phyloP scores from a whole-genome alignment of 2,888 invertebrate species.

The Lithophane semibrunnea region DNA sequence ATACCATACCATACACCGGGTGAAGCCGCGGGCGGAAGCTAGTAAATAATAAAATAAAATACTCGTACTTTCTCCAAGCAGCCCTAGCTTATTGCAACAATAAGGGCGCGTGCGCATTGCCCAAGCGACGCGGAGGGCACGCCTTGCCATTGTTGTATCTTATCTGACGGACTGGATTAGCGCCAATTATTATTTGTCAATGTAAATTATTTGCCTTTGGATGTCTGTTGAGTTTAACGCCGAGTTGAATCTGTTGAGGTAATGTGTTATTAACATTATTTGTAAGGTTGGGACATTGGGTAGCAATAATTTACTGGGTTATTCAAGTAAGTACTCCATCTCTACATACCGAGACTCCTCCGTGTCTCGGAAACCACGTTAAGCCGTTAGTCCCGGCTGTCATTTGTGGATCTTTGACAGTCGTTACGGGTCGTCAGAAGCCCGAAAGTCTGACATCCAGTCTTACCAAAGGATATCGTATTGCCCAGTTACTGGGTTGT shows the following conservation, averaged over 20 bases:
- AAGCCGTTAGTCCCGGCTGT: too few species aligned
- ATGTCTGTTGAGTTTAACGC: conserved; percentile 4
- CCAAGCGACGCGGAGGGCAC: conserved; percentile 49
- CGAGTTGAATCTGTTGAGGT: not conserved
- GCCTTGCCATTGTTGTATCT: conserved; percentile 53
- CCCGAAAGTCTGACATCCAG: too few species aligned
- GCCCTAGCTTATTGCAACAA: conserved; percentile 49
- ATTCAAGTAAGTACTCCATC: not conserved
- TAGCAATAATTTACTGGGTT: not conserved
- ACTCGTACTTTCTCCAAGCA: conserved; percentile 33
- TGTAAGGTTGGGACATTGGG: not conserved
- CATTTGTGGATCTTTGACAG: too few species aligned
- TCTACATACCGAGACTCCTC: too few species aligned
- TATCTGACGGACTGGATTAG: conserved; percentile 47
- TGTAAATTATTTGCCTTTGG: conserved; percentile 48
- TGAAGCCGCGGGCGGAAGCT: too few species aligned
- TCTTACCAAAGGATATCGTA: too few species aligned
- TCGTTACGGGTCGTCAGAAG: too few species aligned
- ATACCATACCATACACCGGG: too few species aligned
- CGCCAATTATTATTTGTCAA: conserved; percentile 60
- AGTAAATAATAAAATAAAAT: not conserved
- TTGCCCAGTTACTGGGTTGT: too few species aligned
- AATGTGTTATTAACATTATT: not conserved
- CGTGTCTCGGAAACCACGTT: too few species aligned
- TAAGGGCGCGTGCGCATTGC: conserved; percentile 61